These are phyloP conservation scores for Anoplophora glabripennis DNA, from an alignment of 1,140 invertebrate genomes.

Conservation along the genomic window DNA sequence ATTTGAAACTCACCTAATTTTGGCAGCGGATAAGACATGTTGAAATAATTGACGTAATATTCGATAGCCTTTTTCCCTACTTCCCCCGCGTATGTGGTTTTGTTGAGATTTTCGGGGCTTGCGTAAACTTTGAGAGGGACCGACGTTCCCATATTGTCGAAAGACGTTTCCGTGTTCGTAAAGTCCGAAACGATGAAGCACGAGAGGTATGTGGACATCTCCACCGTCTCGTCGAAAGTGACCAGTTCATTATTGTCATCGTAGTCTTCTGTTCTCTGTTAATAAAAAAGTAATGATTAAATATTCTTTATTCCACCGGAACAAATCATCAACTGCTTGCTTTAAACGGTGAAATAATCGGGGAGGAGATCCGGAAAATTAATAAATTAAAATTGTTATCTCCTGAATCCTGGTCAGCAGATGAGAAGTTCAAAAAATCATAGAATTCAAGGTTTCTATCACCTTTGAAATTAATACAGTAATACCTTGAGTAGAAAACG, in stretches of 20 bases:
- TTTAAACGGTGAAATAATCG: too few relatives aligned
- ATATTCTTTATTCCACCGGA: too few relatives aligned
- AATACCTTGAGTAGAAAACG: too few relatives aligned
- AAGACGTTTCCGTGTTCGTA: slow-evolving; percentile 54
- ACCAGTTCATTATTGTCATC: slow-evolving; percentile 24
- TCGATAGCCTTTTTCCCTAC: slow-evolving; percentile 77
- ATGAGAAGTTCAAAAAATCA: too few relatives aligned
- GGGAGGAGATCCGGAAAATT: too few relatives aligned
- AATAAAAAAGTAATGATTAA: slow-evolving; percentile 6
- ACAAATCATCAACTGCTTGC: too few relatives aligned
- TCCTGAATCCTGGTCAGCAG: too few relatives aligned
- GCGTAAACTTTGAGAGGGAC: slow-evolving; percentile 73
- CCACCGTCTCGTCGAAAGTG: slow-evolving; percentile 77
- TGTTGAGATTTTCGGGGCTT: slow-evolving; percentile 68
- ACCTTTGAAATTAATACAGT: neutral
- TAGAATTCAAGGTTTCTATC: too few relatives aligned
- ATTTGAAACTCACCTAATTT: slow-evolving; percentile 69
- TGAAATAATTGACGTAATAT: slow-evolving; percentile 85
- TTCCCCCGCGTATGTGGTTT: slow-evolving; percentile 76
- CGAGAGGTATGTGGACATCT: slow-evolving; percentile 90
- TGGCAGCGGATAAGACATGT: slow-evolving; percentile 79
- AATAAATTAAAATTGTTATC: too few relatives aligned
- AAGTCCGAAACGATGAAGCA: slow-evolving; percentile 93
- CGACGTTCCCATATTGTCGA: slow-evolving; percentile 53
- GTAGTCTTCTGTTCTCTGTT: slow-evolving; percentile 22